A percentile compares a stretch with the other conserved stretches of the same genome.
phyloP scores from a whole-genome alignment of 1,140 invertebrate species.

The Lepidurus apus region DNA sequence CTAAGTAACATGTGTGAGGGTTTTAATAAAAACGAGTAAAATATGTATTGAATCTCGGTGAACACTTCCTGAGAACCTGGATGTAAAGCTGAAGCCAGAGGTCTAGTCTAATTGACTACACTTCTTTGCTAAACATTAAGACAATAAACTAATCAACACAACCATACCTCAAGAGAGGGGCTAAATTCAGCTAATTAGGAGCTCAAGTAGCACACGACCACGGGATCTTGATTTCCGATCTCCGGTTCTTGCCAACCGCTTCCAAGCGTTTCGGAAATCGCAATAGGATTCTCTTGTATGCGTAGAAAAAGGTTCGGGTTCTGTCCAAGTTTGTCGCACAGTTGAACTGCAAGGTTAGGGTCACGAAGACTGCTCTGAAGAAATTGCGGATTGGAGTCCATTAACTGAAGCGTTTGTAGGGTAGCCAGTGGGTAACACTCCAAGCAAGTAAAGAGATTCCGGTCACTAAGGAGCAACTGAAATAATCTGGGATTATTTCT shows the following conservation, averaged over 20 bases:
- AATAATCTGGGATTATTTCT: not conserved
- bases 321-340: not conserved
- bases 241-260: not conserved
- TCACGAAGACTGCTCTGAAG: not conserved
- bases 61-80: not conserved
- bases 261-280: not conserved
- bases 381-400: not conserved
- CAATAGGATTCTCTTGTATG: not conserved
- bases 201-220: not conserved
- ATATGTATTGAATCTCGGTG: not conserved
- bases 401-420: not conserved
- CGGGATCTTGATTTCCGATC: not conserved
- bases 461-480: not conserved
- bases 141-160: not conserved
- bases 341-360: not conserved
- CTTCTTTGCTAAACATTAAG: not conserved
- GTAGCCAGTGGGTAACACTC: not conserved
- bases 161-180: not conserved
- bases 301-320: not conserved
- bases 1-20: too few species aligned
- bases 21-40: not conserved
- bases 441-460: not conserved
- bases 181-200: not conserved
- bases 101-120: not conserved
- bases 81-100: conserved; percentile 9